Base-by-base conservation (phyloP, 2,113 vertebrate genomes). In the Dipodomys stephensi region DNA sequence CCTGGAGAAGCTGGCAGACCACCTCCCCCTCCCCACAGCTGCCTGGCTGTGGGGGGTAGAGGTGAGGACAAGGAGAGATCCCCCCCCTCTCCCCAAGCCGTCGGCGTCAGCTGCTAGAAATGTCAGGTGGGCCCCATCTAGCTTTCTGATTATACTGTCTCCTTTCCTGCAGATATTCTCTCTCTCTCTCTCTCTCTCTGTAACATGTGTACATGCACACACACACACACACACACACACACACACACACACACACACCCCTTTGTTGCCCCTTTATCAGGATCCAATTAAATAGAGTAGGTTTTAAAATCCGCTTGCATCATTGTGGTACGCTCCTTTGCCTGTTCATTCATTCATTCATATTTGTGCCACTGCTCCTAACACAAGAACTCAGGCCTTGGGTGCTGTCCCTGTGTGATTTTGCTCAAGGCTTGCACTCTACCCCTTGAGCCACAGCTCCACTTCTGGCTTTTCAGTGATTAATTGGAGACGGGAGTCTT, bases 41-140 rank as follows among this genome's bases (percentile, higher is more conserved):
- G 69, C 73, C 79, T 22, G 64, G 93, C 1, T 20, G 65, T 39
- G 25, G 0, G 39, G 49, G 69, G n/a, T 3, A 46, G 88, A n/a
- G 67, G 62, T 22, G 85, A 68, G 72, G 32, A 76, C 49, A 53
- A 53, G 12, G 12, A 53, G 49, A 53, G 11, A 13, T 9, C 9
- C 12, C 49, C 49, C 12, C 49, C 12, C 39, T 8, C 15, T 4
- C 39, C 6, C 32, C 27, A 39, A 39, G 20, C 49, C 60, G 12
- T 13, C 12, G 11, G 39, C 39, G 3, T n/a, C 35, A 77, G 80
- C 90, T 46, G 90, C 92, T 20, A 90, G 25, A 27, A 95, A 83
- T 32, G 86, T 39, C 95, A 89, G 87, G 83, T 76, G 95, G 88
- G 78, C 78, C 93, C 64, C 39, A 22, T 46, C 88, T 84, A 88